Conservation (phyloP, 1,140 invertebrate genomes). For the Apis laboriosa region DNA sequence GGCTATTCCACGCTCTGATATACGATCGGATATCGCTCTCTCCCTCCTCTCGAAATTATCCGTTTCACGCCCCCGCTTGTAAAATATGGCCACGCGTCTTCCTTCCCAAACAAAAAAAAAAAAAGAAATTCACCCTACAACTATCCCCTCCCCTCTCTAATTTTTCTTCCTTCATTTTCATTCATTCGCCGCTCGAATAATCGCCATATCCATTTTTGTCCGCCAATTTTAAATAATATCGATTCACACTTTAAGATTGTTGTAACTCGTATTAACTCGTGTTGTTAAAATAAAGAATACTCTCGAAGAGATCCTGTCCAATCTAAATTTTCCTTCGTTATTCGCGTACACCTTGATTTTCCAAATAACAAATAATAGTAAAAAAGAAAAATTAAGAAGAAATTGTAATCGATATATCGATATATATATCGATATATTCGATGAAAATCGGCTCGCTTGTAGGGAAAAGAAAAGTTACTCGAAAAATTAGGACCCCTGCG, state of each 20-base stretch:
- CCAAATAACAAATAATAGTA: no score
- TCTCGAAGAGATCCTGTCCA: no score
- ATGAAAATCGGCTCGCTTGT: background rate
- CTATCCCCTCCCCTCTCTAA: background rate
- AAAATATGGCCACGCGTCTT: conserved; percentile 71
- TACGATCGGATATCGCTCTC: conserved; percentile 73
- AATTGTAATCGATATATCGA: conserved; percentile 13
- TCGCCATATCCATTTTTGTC: no score
- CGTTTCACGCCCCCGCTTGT: conserved; percentile 73
- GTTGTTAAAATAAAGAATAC: no score
- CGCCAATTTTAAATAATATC: no score
- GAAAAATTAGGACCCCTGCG: conserved; percentile 31
- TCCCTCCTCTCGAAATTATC: conserved; percentile 73
- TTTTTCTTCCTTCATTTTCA: background rate
- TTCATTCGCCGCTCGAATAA: background rate
- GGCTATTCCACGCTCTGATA: conserved; percentile 66
- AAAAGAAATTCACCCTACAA: background rate
- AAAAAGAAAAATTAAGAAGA: background rate
- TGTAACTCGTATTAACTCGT: no score
- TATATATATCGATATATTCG: background rate
- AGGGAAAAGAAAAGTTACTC: conserved; percentile 1
- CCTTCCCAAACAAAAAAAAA: conserved; percentile 25
- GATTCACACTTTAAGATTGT: no score
- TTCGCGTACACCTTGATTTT: no score
- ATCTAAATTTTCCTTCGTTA: no score